phyloP scores from a whole-genome alignment of 1,140 invertebrate genomes.

The Drosophila pallidifrons region DNA sequence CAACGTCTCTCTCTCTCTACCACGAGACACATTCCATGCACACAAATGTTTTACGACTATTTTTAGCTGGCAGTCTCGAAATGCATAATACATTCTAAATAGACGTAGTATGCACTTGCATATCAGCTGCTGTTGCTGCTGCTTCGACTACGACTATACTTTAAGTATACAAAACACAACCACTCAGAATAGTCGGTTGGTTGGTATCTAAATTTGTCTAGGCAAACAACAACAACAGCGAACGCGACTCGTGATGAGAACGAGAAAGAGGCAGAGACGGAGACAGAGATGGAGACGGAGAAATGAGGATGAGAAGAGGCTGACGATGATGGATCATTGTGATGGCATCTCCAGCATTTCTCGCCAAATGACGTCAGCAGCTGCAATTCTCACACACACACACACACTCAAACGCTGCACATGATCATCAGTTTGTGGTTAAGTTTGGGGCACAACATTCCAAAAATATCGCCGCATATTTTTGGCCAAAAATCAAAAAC shows the following conservation, averaged over 20 bases:
- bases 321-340: conserved; percentile 51
- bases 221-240: conserved; percentile 9
- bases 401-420: not conserved
- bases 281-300: no score
- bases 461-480: conserved; percentile 25
- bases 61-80: conserved; percentile 30
- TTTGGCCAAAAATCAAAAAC: conserved; percentile 32
- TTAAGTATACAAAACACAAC: conserved; percentile 1
- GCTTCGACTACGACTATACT: not conserved
- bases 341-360: conserved; percentile 47
- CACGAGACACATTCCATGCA: conserved; percentile 14
- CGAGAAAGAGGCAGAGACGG: not conserved
- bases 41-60: conserved; percentile 25
- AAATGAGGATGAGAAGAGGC: not conserved
- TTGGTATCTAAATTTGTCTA: conserved; percentile 28
- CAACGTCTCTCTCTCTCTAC: not conserved
- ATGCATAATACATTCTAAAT: conserved; percentile 20
- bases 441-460: not conserved
- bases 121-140: not conserved
- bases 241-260: not conserved
- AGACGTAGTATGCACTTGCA: conserved; percentile 1
- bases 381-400: conserved; percentile 13
- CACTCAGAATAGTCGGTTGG: not conserved
- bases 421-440: not conserved
- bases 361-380: conserved; percentile 43